Evolutionary conservation across 2,797 vertebrate genomes (phyloP).

Genomic region (Limnodromus scolopaceus): DNA sequence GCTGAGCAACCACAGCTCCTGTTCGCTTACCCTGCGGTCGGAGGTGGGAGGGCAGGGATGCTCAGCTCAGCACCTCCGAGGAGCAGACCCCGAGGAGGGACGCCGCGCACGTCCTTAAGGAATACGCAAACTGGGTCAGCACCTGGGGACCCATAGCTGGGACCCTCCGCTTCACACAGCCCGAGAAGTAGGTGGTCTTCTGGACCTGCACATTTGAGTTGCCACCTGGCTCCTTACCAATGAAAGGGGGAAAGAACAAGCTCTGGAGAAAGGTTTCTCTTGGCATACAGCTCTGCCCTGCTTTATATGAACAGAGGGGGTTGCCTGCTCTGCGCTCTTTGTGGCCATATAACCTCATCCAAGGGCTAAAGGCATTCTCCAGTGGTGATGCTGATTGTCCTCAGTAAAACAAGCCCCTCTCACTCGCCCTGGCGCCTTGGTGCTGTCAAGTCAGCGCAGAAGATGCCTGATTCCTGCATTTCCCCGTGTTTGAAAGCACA

Average conservation of each 20-base stretch:
- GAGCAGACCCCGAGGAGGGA: background rate
- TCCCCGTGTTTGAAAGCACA: background rate
- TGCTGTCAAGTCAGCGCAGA: background rate
- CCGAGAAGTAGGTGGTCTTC: accelerated
- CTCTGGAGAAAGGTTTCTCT: background rate
- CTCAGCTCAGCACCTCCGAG: background rate
- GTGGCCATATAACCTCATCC: background rate
- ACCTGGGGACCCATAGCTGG: accelerated
- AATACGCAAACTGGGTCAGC: background rate
- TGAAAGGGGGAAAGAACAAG: background rate
- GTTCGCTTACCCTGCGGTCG: background rate
- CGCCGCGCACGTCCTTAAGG: accelerated
- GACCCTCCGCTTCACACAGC: background rate
- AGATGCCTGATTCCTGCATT: accelerated
- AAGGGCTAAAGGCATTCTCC: background rate
- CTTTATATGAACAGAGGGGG: accelerated
- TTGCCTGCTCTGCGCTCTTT: background rate
- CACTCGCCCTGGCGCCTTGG: accelerated
- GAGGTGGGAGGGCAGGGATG: background rate
- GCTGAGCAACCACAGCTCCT: constrained; percentile 41
- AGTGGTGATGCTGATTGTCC: accelerated
- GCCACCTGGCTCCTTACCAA: background rate
- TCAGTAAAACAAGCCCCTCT: background rate
- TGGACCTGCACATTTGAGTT: background rate
- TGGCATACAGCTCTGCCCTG: background rate